These are phyloP conservation scores for Drosophila niveifrons DNA, from an alignment of 2,888 invertebrate species.

Conservation along the genomic window DNA sequence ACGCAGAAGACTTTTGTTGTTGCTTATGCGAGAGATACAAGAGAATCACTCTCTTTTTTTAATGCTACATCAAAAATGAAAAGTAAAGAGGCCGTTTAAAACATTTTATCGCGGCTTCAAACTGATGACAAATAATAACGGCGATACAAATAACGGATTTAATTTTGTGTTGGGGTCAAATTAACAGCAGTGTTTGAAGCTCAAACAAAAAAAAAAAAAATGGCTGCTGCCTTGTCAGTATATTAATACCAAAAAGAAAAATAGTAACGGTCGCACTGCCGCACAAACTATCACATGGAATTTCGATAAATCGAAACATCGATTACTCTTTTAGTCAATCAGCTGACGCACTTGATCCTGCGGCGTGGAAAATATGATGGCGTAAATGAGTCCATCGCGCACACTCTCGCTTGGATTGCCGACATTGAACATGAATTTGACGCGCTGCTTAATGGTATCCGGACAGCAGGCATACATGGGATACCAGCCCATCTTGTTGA, in stretches of 20 bases:
- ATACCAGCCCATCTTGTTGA: conserved; percentile 93
- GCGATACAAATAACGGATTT: not conserved
- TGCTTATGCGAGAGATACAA: not conserved
- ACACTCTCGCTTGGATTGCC: conserved; percentile 90
- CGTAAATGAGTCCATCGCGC: conserved; percentile 91
- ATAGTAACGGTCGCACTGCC: not conserved
- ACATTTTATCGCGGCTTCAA: not conserved
- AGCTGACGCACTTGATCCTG: conserved; percentile 79
- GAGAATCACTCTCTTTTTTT: not conserved
- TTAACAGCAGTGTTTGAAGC: no score
- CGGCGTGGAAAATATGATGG: conserved; percentile 89
- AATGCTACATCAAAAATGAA: no score
- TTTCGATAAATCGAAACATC: conserved; percentile 1
- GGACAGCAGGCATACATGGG: conserved; percentile 91
- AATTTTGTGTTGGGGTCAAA: no score
- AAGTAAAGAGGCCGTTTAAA: no score
- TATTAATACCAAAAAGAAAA: not conserved
- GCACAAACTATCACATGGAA: conserved; percentile 49
- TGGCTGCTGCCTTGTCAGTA: not conserved
- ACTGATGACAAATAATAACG: not conserved
- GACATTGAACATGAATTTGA: conserved; percentile 91
- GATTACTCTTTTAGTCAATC: conserved; percentile 59
- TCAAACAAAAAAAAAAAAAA: not conserved
- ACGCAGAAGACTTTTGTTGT: not conserved
- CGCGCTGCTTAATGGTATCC: conserved; percentile 89